phyloP scores from a whole-genome alignment of 2,888 invertebrate species.

The Eucriotettix oculatus region DNA sequence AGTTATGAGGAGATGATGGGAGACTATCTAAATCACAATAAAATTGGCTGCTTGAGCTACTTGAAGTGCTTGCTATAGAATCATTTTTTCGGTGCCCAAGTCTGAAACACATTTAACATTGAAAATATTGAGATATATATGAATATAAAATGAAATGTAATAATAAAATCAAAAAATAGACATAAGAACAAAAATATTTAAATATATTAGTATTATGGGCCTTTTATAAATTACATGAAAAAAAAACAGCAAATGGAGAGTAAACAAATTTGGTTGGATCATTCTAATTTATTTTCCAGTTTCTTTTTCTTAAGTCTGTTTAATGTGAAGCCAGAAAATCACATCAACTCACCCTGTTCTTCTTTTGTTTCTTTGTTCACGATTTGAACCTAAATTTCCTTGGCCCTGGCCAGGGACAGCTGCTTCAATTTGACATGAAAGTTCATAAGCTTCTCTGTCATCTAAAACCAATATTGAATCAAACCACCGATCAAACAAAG shows the following conservation, averaged over 20 bases:
- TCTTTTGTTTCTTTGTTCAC: conserved; percentile 15
- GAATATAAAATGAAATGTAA: too few species aligned
- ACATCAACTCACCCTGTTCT: conserved; percentile 15
- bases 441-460: conserved; percentile 78
- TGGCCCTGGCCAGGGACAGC: conserved; percentile 23
- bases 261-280: too few species aligned
- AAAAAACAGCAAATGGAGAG: too few species aligned
- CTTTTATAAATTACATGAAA: too few species aligned
- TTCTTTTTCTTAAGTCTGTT: too few species aligned
- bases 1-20: conserved; percentile 59
- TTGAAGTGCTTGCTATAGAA: conserved; percentile 78
- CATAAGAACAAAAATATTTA: too few species aligned
- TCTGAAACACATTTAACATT: conserved; percentile 10
- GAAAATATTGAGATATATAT: not conserved
- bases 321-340: too few species aligned
- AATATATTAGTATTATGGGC: too few species aligned
- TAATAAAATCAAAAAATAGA: not conserved
- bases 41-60: conserved; percentile 60
- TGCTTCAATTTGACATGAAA: conserved; percentile 80
- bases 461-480: conserved; percentile 78
- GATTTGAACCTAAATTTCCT: conserved; percentile 7
- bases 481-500: conserved; percentile 90
- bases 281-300: too few species aligned
- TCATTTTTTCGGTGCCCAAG: conserved; percentile 77
- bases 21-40: conserved; percentile 64